phyloP scores from a whole-genome alignment of 2,797 vertebrate species.

The Thamnophis elegans region DNA sequence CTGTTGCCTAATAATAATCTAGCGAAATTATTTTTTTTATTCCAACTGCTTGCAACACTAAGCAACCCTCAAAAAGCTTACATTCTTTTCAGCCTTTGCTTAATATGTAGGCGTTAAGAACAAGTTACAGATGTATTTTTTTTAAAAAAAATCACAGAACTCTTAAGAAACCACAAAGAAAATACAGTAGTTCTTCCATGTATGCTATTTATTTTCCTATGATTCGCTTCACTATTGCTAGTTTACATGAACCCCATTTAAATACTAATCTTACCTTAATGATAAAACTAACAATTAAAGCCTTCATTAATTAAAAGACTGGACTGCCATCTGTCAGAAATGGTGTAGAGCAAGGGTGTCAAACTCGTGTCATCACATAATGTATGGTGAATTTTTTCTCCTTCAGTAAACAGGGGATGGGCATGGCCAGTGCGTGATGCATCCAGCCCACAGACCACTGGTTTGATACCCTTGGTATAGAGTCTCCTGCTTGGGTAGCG shows the following conservation, averaged over 20 bases:
- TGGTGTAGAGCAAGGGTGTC: too few relatives aligned
- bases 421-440: too few relatives aligned
- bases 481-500: too few relatives aligned
- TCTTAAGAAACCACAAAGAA: constrained; percentile 24
- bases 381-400: too few relatives aligned
- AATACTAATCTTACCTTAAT: not conserved
- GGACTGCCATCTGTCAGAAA: too few relatives aligned
- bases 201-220: not conserved
- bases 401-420: too few relatives aligned
- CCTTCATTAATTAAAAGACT: not conserved
- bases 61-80: not conserved
- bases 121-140: not conserved
- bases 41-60: not conserved
- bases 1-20: not conserved
- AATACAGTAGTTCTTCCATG: constrained; percentile 33
- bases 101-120: not conserved
- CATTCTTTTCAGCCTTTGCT: not conserved
- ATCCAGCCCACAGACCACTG: too few relatives aligned
- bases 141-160: not conserved
- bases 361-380: too few relatives aligned
- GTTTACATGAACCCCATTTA: constrained; percentile 6
- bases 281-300: not conserved
- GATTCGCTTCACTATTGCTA: constrained; percentile 7
- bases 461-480: too few relatives aligned
- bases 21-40: not conserved